Conservation (phyloP, 2,888 invertebrate genomes). For the Ischnus inquisitorius region DNA sequence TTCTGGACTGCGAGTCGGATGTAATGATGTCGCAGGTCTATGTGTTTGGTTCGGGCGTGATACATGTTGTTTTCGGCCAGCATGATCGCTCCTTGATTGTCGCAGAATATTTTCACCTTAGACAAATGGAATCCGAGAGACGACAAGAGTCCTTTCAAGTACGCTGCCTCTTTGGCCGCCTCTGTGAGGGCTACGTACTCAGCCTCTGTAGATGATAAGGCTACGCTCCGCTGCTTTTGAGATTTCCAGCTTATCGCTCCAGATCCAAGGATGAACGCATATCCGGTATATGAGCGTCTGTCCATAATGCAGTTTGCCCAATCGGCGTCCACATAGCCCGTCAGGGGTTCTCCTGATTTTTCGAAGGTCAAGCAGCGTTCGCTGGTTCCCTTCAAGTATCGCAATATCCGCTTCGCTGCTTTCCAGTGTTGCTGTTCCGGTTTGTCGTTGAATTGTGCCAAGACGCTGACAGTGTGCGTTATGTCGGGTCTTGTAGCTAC, state of each 20-base stretch:
- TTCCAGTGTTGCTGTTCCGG: constrained; percentile 71
- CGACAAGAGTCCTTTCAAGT: constrained; percentile 37
- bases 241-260: constrained; percentile 65
- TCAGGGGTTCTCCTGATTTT: constrained; percentile 40
- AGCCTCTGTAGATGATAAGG: constrained; percentile 66
- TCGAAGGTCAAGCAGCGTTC: constrained; percentile 70
- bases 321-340: constrained; percentile 76
- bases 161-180: constrained; percentile 50
- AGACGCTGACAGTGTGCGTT: constrained; percentile 59
- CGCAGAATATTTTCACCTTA: constrained; percentile 26
- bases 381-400: constrained; percentile 75
- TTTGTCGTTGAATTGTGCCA: constrained; percentile 68
- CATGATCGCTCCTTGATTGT: constrained; percentile 47
- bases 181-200: constrained; percentile 67
- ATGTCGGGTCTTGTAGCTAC: constrained; percentile 70
- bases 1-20: constrained; percentile 8
- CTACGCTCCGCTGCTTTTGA: constrained; percentile 67
- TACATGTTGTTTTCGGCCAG: constrained; percentile 50
- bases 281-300: constrained; percentile 72
- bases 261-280: constrained; percentile 60
- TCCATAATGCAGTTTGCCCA: constrained; percentile 69
- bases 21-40: constrained; percentile 58
- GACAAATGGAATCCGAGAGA: constrained; percentile 18
- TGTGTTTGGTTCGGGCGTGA: constrained; percentile 60
- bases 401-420: constrained; percentile 75